A percentile compares a stretch with the other conserved stretches of the same genome.
These are phyloP conservation scores for Ictidomys tridecemlineatus DNA, from an alignment of 2,113 vertebrate species.

Conservation along the genomic window DNA sequence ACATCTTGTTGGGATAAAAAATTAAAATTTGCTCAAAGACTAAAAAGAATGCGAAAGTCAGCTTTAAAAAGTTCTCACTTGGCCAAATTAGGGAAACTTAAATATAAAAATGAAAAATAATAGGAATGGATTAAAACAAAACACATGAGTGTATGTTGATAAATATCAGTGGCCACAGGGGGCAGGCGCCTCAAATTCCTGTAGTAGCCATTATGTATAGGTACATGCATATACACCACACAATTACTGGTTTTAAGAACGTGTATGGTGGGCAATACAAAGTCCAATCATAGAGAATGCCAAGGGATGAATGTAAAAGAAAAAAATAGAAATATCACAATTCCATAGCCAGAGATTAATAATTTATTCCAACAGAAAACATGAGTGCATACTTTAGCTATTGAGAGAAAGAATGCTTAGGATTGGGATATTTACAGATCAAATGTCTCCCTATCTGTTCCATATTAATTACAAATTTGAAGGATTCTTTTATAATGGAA, in stretches of 20 bases:
- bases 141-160: neutral
- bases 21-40: conserved; percentile 26
- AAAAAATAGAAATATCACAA: neutral
- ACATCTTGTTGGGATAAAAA: neutral
- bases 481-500: neutral
- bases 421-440: neutral
- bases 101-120: neutral
- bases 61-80: neutral
- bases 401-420: neutral
- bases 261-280: neutral
- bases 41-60: neutral
- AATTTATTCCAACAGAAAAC: neutral
- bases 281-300: conserved; percentile 5
- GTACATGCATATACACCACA: neutral
- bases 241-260: neutral
- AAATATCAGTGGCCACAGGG: neutral
- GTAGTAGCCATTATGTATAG: neutral
- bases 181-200: neutral
- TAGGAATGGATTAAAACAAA: neutral
- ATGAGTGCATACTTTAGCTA: neutral
- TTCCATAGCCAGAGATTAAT: neutral
- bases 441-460: neutral
- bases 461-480: neutral
- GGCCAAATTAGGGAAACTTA: neutral
- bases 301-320: neutral